Evolutionary conservation across 2,888 invertebrate genomes (phyloP).

Genomic region (Cosmia trapezina): DNA sequence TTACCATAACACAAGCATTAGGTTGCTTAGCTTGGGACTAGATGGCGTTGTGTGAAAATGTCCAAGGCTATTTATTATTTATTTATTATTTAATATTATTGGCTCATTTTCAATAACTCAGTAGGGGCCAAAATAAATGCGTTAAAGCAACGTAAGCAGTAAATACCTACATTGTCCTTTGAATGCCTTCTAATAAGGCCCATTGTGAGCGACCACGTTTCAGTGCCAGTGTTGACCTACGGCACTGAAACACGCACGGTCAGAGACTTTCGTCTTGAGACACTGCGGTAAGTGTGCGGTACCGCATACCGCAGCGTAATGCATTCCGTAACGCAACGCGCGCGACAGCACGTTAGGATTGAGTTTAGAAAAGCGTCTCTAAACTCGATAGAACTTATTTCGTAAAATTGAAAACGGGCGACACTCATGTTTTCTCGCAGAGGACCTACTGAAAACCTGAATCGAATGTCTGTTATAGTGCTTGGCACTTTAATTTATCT

Average conservation of each 20-base stretch:
- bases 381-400: not conserved
- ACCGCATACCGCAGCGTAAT: not conserved
- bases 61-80: too few relatives aligned
- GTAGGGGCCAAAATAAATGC: not conserved
- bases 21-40: too few relatives aligned
- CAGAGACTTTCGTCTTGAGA: too few relatives aligned
- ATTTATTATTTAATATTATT: too few relatives aligned
- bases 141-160: not conserved
- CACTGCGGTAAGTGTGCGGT: too few relatives aligned
- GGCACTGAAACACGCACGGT: too few relatives aligned
- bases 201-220: too few relatives aligned
- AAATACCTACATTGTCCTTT: not conserved
- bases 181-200: too few relatives aligned
- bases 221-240: too few relatives aligned
- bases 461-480: conserved; percentile 35
- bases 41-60: too few relatives aligned
- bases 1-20: too few relatives aligned
- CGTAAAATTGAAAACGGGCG: conserved; percentile 3
- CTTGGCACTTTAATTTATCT: conserved; percentile 41
- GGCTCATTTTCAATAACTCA: not conserved
- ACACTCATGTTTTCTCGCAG: conserved; percentile 17
- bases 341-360: too few relatives aligned
- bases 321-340: not conserved
- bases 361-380: not conserved
- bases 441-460: conserved; percentile 20